Conservation (phyloP, 2,888 invertebrate species). For the Halictus quadricinctus region DNA sequence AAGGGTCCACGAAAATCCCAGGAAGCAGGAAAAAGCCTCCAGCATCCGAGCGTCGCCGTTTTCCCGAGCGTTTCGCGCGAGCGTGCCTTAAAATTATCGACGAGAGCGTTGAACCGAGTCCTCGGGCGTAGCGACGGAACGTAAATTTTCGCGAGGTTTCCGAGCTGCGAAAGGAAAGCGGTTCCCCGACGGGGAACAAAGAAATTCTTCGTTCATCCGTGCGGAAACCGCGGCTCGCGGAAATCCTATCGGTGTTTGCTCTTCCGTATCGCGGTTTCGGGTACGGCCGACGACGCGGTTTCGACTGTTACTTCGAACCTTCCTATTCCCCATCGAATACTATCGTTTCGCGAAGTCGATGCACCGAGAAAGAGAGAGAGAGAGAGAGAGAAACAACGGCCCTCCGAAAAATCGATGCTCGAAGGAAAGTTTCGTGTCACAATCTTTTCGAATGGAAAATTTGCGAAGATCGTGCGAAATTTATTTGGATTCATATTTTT, state of each 20-base stretch:
- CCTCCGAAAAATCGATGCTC: background rate
- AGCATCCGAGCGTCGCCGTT: background rate
- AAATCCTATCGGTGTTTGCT: conserved; percentile 61
- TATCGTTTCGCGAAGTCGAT: background rate
- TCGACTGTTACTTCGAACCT: conserved; percentile 11
- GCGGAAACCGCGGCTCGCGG: conserved; percentile 55
- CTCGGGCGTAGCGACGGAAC: conserved; percentile 8
- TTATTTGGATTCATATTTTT: too few relatives aligned
- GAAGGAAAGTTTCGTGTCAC: background rate
- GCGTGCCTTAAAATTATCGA: conserved; percentile 27
- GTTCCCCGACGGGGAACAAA: conserved; percentile 34
- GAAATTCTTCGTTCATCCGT: conserved; percentile 64
- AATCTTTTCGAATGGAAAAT: background rate
- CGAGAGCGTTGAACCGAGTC: conserved; percentile 39
- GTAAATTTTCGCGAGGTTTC: conserved; percentile 40
- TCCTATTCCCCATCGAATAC: background rate
- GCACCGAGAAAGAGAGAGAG: too few relatives aligned
- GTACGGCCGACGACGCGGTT: conserved; percentile 24
- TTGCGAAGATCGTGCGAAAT: background rate
- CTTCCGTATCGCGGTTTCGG: conserved; percentile 59
- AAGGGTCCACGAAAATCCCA: background rate
- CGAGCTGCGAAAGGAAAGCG: conserved; percentile 49
- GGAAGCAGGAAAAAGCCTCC: background rate
- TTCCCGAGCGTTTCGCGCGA: conserved; percentile 16
- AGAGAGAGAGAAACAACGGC: too few relatives aligned